Evolutionary conservation across 1,140 invertebrate genomes (phyloP).

Genomic region (Dinoponera quadriceps): DNA sequence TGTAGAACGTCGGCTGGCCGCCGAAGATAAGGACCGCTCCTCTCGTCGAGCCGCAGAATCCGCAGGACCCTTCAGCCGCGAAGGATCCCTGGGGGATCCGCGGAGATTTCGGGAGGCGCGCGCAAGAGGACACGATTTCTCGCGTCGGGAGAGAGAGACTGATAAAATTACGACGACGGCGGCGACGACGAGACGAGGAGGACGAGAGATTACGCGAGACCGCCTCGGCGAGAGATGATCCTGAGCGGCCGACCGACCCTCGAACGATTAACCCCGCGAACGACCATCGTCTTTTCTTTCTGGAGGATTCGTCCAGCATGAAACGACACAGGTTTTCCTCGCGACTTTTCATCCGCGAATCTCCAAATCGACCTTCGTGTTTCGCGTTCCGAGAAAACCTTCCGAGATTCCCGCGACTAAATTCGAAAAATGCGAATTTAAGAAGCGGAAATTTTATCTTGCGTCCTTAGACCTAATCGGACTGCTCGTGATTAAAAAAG

Average conservation of each 20-base stretch:
- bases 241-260: constrained; percentile 5
- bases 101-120: constrained; percentile 55
- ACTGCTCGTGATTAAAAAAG: no score
- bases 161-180: constrained; percentile 50
- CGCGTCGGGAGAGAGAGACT: constrained; percentile 25
- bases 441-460: no score
- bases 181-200: neutral
- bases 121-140: constrained; percentile 35
- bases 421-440: no score
- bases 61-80: constrained; percentile 72
- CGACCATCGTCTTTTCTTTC: neutral
- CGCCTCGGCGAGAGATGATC: no score
- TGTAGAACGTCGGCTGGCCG: constrained; percentile 82
- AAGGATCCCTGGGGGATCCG: constrained; percentile 69
- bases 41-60: constrained; percentile 81
- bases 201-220: constrained; percentile 30
- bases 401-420: no score
- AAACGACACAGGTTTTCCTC: no score
- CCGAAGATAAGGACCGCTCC: constrained; percentile 80
- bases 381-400: no score
- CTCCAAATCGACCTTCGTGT: no score
- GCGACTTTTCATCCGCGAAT: no score
- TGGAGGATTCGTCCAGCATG: neutral
- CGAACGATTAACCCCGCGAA: constrained; percentile 36
- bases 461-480: no score